phyloP scores from a whole-genome alignment of 2,888 invertebrate genomes.

The Drosophila subquinaria region DNA sequence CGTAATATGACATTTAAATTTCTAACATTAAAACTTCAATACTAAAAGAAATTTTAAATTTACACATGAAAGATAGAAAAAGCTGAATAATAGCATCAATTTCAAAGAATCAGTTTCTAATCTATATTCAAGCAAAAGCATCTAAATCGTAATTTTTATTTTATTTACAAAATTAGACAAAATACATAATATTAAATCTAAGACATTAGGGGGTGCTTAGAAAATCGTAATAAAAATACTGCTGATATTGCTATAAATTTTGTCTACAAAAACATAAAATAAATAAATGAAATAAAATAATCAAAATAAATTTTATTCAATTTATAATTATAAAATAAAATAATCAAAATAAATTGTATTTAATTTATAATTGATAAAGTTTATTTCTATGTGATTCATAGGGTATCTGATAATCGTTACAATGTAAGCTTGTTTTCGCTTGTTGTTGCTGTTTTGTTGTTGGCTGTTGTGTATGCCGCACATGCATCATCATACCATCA shows the following conservation, averaged over 20 bases:
- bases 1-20: too few relatives aligned
- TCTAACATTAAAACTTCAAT: too few relatives aligned
- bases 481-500: slow-evolving; percentile 83
- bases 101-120: too few relatives aligned
- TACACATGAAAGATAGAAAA: too few relatives aligned
- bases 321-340: not conserved
- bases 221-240: too few relatives aligned
- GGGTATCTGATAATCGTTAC: slow-evolving; percentile 31
- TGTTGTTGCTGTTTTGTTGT: slow-evolving; percentile 47
- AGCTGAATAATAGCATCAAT: too few relatives aligned
- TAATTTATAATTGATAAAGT: not conserved
- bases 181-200: too few relatives aligned
- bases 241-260: not conserved
- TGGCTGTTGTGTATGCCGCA: slow-evolving; percentile 77
- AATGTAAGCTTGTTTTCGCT: not conserved
- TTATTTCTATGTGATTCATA: not conserved
- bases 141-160: too few relatives aligned
- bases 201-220: too few relatives aligned
- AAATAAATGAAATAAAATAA: not conserved
- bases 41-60: too few relatives aligned
- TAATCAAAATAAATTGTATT: not conserved
- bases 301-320: not conserved
- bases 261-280: not conserved
- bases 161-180: too few relatives aligned
- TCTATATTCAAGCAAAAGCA: too few relatives aligned